Base-by-base conservation (phyloP, 2,797 vertebrate species). In the Helarctos malayanus region DNA sequence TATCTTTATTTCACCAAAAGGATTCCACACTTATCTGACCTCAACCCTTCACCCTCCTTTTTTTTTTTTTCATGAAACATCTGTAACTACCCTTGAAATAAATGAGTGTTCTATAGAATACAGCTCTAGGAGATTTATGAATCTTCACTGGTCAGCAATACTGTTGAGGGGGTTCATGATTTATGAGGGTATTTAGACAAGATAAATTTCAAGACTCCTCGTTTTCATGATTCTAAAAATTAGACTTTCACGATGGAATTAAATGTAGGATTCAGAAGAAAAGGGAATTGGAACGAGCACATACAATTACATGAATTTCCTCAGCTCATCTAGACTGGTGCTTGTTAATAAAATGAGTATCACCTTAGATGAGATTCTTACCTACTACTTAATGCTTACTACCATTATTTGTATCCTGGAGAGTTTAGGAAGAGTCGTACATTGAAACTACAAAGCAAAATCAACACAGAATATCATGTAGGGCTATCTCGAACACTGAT, bases 141-240 rank as follows among this genome's bases (percentile, higher is more conserved):
- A 41, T 54, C 56, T 86, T 9, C 32, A 19, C 3, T 71, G 56
- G 45, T 73, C 10, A 89, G 49, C 38, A n/a, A 59, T 57, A 69
- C 7, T 59, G 76, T 45, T 91, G 56, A 65, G 5, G 12, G 57
- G 47, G 63, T 29, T 95, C 49, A 88, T 76, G 61, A 45, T 56
- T 95, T 86, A 47, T 21, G 45, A 69, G 49, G 21, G 52, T 54
- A 91, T n/a, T 88, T 80, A 91, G 71, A 76, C 19, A 69, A 92
- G 38, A 32, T 49, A 63, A 41, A 61, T 83, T 91, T 54, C 9
- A 97, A 80, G 54, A 76, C 38, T 52, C 16, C 11, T 49, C 85
- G 49, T 73, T 32, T 76, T 35, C 84, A 79, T 83, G 12, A 92
- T 73, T 94, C 54, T 83, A 73, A 95, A 94, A 54, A 83, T 78